A percentile compares a stretch with the other conserved stretches of the same genome.
Conservation (phyloP, 2,888 invertebrate genomes). For the Drosophila glabriapex region DNA sequence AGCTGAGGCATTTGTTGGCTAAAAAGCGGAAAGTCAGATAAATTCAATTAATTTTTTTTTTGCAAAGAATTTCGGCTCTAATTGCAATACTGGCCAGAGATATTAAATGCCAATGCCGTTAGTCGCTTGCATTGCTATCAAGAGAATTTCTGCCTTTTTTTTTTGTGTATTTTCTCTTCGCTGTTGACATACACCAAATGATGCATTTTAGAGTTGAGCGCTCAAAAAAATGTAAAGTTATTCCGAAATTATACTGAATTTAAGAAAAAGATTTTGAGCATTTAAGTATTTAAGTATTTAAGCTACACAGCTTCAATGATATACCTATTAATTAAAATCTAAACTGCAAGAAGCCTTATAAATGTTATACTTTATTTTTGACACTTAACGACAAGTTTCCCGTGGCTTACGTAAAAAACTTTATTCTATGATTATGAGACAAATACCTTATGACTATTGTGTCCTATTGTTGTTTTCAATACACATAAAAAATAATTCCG, state of each 20-base stretch:
- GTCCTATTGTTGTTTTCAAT: not conserved
- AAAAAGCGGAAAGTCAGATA: slow-evolving; percentile 3
- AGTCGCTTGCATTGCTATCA: slow-evolving; percentile 1
- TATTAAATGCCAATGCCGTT: not conserved
- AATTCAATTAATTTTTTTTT: slow-evolving; percentile 11
- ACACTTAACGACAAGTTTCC: not conserved
- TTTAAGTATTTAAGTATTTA: not conserved
- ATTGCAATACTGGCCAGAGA: slow-evolving; percentile 8
- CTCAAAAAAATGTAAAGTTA: not conserved
- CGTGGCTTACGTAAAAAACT: not conserved
- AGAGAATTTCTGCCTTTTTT: not conserved
- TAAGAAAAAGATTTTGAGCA: not conserved
- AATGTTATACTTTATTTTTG: too few species aligned
- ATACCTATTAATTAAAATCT: not conserved
- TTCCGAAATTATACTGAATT: too few species aligned
- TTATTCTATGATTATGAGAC: not conserved
- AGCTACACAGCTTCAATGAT: not conserved
- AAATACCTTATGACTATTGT: not conserved
- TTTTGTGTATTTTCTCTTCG: not conserved
- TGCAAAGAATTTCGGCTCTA: slow-evolving; percentile 9
- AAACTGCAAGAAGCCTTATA: not conserved
- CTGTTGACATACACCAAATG: not conserved
- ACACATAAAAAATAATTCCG: not conserved
- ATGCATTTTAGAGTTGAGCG: not conserved
- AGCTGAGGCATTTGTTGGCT: slow-evolving; percentile 15